Evolutionary conservation across 2,888 invertebrate genomes (phyloP).

Genomic region (Leptopterna dolabrata): DNA sequence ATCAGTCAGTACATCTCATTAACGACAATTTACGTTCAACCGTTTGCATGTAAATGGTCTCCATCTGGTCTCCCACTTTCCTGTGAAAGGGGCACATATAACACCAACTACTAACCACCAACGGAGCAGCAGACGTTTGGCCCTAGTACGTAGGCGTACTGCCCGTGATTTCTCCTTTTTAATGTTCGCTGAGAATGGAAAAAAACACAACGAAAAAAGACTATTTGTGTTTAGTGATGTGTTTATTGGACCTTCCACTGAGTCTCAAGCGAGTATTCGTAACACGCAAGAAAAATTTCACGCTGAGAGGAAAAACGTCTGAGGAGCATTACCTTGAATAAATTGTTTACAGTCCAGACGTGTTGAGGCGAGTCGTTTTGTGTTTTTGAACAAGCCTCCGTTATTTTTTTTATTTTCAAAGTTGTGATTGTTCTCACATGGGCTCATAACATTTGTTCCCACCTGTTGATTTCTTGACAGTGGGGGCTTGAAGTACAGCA

Average conservation of each 20-base stretch:
- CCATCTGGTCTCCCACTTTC: neutral
- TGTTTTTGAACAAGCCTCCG: neutral
- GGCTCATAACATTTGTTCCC: neutral
- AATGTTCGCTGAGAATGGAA: neutral
- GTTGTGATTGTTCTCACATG: neutral
- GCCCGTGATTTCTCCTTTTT: neutral
- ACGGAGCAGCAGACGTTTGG: neutral
- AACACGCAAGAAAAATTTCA: neutral
- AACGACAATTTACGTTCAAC: neutral
- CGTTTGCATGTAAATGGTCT: neutral
- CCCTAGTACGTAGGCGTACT: neutral
- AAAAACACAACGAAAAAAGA: neutral
- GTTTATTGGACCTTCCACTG: neutral
- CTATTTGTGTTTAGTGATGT: neutral
- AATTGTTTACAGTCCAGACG: neutral
- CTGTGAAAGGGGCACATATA: neutral
- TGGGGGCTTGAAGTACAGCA: neutral
- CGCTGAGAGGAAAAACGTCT: neutral
- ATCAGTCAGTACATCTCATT: constrained; percentile 1
- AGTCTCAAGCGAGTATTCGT: neutral
- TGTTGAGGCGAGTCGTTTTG: neutral
- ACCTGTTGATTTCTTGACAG: neutral
- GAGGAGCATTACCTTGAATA: neutral
- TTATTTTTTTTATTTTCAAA: neutral
- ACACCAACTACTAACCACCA: neutral